phyloP scores from a whole-genome alignment of 2,113 vertebrate genomes.

The Nothocercus julius region DNA sequence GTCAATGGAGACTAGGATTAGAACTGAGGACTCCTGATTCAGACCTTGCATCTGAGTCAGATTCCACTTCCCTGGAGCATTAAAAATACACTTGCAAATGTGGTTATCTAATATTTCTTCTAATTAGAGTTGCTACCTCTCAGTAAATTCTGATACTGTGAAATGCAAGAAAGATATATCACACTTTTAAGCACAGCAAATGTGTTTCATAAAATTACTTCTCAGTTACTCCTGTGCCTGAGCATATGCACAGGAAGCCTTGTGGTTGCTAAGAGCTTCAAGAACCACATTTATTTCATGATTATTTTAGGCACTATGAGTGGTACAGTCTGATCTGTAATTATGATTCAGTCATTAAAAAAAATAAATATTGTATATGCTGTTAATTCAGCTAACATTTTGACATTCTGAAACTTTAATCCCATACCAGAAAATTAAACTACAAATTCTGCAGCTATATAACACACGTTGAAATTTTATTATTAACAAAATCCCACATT shows the following conservation, averaged over 20 bases:
- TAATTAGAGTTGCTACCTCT: not conserved
- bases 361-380: slow-evolving; percentile 51
- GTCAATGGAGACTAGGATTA: not conserved
- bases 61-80: not conserved
- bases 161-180: not conserved
- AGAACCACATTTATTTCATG: slow-evolving; percentile 29
- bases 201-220: not conserved
- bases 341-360: slow-evolving; percentile 51
- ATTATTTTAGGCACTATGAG: slow-evolving; percentile 54
- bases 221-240: slow-evolving; percentile 8
- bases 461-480: not conserved
- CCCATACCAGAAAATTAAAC: not conserved
- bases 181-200: slow-evolving; percentile 9
- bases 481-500: not conserved
- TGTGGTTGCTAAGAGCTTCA: slow-evolving; percentile 47
- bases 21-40: not conserved
- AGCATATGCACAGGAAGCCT: slow-evolving; percentile 36
- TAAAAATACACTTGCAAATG: not conserved
- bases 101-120: not conserved
- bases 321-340: slow-evolving; percentile 33
- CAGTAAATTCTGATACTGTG: not conserved
- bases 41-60: not conserved
- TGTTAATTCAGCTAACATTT: not conserved
- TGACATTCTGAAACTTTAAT: slow-evolving; percentile 13
- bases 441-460: not conserved